Conservation (phyloP, 2,113 vertebrate genomes). For the Cariama cristata region DNA sequence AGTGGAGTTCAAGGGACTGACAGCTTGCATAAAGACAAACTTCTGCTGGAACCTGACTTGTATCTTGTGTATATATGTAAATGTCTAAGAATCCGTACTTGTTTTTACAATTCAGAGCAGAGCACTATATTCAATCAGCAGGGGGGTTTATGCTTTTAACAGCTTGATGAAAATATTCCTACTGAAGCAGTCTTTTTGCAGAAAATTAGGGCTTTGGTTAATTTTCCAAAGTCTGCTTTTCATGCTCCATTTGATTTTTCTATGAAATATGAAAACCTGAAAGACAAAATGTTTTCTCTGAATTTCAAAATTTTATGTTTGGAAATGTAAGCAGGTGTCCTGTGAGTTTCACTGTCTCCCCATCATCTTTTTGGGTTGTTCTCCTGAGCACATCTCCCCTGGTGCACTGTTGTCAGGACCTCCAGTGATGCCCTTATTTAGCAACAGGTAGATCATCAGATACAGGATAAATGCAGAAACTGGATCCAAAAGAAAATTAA, state of each 20-base stretch:
- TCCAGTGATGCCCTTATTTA: background rate
- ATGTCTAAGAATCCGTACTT: background rate
- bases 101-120: background rate
- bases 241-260: background rate
- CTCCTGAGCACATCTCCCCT: background rate
- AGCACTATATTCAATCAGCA: background rate
- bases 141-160: background rate
- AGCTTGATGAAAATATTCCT: background rate
- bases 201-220: background rate
- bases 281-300: background rate
- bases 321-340: background rate
- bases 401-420: background rate
- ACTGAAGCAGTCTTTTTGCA: background rate
- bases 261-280: background rate
- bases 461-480: background rate
- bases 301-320: background rate
- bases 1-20: background rate
- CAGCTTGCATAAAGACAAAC: background rate
- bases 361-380: background rate
- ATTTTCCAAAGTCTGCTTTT: background rate
- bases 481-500: background rate
- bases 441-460: background rate
- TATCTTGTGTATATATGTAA: background rate
- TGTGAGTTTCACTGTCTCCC: background rate
- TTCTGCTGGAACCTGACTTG: background rate